phyloP scores from a whole-genome alignment of 2,888 invertebrate genomes.

The Drosophila austrosaltans region DNA sequence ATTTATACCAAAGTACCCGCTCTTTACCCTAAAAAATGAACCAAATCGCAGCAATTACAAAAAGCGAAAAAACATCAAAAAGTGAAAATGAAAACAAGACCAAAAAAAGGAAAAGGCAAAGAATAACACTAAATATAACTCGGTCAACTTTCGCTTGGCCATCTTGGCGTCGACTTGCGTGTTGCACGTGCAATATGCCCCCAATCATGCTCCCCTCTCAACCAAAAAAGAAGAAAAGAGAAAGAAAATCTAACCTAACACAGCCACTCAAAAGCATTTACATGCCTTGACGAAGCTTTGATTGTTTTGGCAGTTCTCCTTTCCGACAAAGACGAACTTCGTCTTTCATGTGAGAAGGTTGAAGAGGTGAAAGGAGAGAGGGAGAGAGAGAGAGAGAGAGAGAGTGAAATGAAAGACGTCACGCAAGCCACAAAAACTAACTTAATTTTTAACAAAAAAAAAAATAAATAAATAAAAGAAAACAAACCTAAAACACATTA shows the following conservation, averaged over 20 bases:
- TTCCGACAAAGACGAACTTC: background rate
- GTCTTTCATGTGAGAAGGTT: slow-evolving; percentile 13
- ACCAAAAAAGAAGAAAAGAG: too few relatives aligned
- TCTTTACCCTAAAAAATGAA: slow-evolving; percentile 14
- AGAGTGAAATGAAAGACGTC: slow-evolving; percentile 14
- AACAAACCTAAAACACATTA: slow-evolving; percentile 8
- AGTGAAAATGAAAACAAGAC: slow-evolving; percentile 8
- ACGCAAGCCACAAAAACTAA: slow-evolving; percentile 7
- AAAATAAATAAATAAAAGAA: slow-evolving; percentile 5
- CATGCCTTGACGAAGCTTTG: slow-evolving; percentile 42
- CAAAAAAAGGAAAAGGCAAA: slow-evolving; percentile 4
- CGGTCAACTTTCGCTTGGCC: slow-evolving; percentile 42
- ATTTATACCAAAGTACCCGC: background rate
- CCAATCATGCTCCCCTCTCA: background rate
- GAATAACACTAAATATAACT: slow-evolving; percentile 51
- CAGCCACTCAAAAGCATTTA: slow-evolving; percentile 32
- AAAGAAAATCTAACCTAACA: background rate
- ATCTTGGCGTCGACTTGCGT: slow-evolving; percentile 65
- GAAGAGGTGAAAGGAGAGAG: slow-evolving; percentile 10
- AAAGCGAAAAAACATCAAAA: slow-evolving; percentile 13
- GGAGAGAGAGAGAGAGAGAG: slow-evolving; percentile 51
- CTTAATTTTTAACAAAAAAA: slow-evolving; percentile 26
- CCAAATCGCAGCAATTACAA: slow-evolving; percentile 50
- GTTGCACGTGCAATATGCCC: slow-evolving; percentile 34
- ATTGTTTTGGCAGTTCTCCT: slow-evolving; percentile 45